Base-by-base conservation (phyloP, 2,888 invertebrate genomes). In the Galerucella calmariensis region DNA sequence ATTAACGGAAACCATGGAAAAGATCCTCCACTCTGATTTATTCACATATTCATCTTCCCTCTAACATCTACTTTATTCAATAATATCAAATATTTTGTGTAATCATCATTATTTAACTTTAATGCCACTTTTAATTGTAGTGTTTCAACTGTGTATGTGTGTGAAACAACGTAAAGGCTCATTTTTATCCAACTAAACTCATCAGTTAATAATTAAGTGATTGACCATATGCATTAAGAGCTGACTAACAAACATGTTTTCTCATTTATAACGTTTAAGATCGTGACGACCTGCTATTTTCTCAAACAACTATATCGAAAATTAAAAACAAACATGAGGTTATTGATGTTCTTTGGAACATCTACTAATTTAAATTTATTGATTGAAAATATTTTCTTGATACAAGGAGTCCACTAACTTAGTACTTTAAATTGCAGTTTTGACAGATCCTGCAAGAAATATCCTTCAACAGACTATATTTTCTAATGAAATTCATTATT, bases 271-370 rank as follows among this genome's bases (percentile, higher is more conserved):
- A 67, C 44, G 20, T 67, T 35, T 11, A 14, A 58, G 59, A 72
- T 72, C 72, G 72, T 72, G 72, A 72, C 11, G 61, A 41, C 48
- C 35, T 56, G 51, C 16, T 58, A n/a, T 61, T 48, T 67, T 35
- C 51, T 44, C 35, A 35, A 72, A 67, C 72, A 67, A 67, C 67
- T 72, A 48, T 67, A 72, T 72, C 35, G 27, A 41, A 41, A 56
- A 9, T 44, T 63, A 35, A 72, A 24, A 44, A 59, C 46, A 16
- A 58, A 59, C 24, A 46, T 41, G 9, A 41, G 35, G 35, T 41
- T 41, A 41, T 41, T 41, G 35, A 41, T 41, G 35, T 41, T 41
- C 35, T 41, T 41, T 41, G 5, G 9, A 41, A 41, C 35, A 41
- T 41, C 9, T 48, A 48, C 11, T 48, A 48, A 48, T 48, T 48